Evolutionary conservation across 2,113 vertebrate species (phyloP).

Genomic region (Hemiscyllium ocellatum): DNA sequence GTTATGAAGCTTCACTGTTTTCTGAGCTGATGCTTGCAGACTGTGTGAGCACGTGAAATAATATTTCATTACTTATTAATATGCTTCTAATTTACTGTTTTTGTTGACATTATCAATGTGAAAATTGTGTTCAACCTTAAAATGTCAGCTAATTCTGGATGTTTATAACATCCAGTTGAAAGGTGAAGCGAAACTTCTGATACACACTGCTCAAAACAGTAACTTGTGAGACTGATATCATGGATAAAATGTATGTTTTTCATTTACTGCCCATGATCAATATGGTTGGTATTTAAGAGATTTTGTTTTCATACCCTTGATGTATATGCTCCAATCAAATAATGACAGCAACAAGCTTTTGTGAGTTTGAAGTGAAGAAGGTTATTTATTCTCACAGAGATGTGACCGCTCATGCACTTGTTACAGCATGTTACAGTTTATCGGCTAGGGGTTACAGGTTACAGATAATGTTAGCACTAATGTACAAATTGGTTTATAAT

Average conservation of each 20-base stretch:
- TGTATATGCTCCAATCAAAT: no score
- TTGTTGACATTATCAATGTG: not conserved
- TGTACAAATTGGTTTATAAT: no score
- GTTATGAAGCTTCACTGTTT: not conserved
- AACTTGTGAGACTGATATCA: not conserved
- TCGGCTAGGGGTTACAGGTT: no score
- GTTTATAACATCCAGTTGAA: not conserved
- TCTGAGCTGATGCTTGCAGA: not conserved
- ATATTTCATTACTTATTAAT: not conserved
- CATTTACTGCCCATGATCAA: no score
- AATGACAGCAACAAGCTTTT: no score
- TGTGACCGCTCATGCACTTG: no score
- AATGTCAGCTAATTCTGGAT: not conserved
- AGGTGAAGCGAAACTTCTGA: not conserved
- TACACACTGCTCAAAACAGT: not conserved
- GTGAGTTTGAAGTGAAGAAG: no score
- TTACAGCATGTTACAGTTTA: no score
- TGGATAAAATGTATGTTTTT: not conserved
- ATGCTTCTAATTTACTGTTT: not conserved
- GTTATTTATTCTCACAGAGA: no score
- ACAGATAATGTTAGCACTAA: no score
- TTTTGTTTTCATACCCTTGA: no score
- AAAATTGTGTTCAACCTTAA: not conserved
- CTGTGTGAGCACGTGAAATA: not conserved
- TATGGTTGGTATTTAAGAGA: no score